Evolutionary conservation across 2,797 vertebrate genomes (phyloP), one percentile per base, ranked within the genome.

Genomic region (Sebastiscus tertius): DNA sequence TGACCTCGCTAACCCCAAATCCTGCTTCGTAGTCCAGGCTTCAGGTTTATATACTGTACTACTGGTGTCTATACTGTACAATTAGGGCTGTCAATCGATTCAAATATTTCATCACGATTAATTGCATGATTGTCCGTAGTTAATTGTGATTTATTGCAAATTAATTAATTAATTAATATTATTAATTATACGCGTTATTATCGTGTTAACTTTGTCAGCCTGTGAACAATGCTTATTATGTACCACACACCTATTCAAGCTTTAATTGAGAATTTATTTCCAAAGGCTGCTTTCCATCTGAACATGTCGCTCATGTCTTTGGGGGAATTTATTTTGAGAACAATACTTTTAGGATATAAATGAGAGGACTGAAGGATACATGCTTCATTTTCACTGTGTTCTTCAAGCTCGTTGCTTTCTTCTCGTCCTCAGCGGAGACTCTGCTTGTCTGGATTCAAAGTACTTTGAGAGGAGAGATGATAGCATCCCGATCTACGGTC

Each of bases 381-480:
- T 22, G 2, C 20, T 29, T 31, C 0, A 16, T 33, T 63, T 34
- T 20, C 16, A 34, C 12, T 63, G 16, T 46, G 2, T 60, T 64
- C 7, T 33, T 46, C 1, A 46, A 46, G 6, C 42, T 46, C 6
- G 16, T 18, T 46, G 42, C 42, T 46, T 46, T 46, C 42, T 46
- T 77, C n/a, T 65, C 56, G 4, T 75, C 14, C 31, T 61, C 79
- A 98, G 97, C 65, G 91, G 94, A 73, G 95, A 96, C 26, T 90
- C 89, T 31, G 34, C 91, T 16, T 96, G 96, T 27, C 90, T 99
- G 89, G 97, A 99, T 46, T 86, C 96, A 0, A 99, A 98, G 81
- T 99, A 99, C 84, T 95, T 99, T 67, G 97, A 96, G 94, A 97
- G 95, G 78, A 95, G 97, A 92, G 97, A 98, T 3, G 96, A 96